Base-by-base conservation (phyloP, 2,113 vertebrate genomes). In the Craseonycteris thonglongyai region DNA sequence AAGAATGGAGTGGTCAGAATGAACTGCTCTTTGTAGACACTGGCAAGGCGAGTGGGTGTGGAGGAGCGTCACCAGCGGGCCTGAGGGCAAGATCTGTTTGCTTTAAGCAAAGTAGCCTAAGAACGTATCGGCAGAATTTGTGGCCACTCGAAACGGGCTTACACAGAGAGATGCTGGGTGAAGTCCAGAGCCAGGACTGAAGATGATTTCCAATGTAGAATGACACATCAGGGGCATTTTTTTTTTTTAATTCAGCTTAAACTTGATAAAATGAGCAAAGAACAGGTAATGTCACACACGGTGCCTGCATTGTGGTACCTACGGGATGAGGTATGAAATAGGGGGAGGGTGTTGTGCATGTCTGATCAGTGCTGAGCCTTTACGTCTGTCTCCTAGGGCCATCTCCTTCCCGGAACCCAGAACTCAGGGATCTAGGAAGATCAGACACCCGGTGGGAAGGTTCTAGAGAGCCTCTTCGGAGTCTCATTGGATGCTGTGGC, bases 361-460 rank as follows among this genome's bases (percentile, higher is more conserved):
- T 71, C 30, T 51, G 6, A 59, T 19, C 8, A 42, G 30, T 11
- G 21, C 65, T 42, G 8, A 35, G 18, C 38, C 24, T 51, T 33
- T 9, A 38, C 15, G 19, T 58, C 45, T 1, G 3, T 21, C 68
- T 89, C 38, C n/a, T 42, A 42, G 30, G 0, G 4, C 28, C 51
- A 16, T 24, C 35, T 51, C n/a, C 10, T 40, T 51, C 87, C 35
- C 33, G 13, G 47, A 14, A 35, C 21, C 21, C 56, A 7, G 56
- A 7, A 49, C 42, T 26, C 3, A 1, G 15, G 65, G 24, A 35
- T n/a, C 45, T 33, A 19, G 1, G 30, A 45, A 59, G 22, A 12
- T 0, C 4, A 6, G 7, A 33, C 30, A 2, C 30, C 7, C 40
- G 0, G 0, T 4, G 30, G 40, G 65, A 40, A 35, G 58, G 28